phyloP scores from a whole-genome alignment of 2,113 vertebrate species.

The Charadrius vociferus region DNA sequence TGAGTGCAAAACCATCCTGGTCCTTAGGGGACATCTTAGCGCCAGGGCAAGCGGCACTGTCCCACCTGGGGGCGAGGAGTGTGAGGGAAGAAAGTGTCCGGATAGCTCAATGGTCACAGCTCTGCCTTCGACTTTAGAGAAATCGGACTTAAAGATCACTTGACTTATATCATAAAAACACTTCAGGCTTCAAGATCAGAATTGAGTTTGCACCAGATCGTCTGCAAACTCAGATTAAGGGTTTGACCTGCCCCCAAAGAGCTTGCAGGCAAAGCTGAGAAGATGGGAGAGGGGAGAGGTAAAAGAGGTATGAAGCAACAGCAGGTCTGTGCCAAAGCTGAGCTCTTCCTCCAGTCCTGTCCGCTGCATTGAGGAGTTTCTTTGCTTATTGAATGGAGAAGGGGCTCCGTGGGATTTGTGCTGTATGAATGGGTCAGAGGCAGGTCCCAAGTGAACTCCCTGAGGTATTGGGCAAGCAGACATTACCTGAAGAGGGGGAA shows the following conservation, averaged over 20 bases:
- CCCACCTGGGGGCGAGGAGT: neutral
- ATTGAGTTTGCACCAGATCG: neutral
- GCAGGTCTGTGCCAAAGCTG: neutral
- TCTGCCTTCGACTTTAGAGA: neutral
- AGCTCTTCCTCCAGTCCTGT: neutral
- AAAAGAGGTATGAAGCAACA: neutral
- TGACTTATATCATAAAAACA: neutral
- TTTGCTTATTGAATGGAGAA: neutral
- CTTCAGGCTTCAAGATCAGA: neutral
- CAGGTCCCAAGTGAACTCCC: neutral
- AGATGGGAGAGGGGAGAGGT: neutral
- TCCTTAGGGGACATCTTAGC: neutral
- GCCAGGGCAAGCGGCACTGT: neutral
- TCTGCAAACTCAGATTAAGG: neutral
- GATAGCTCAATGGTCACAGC: neutral
- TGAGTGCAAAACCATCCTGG: neutral
- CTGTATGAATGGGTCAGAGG: neutral
- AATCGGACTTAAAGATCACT: neutral
- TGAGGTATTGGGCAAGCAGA: neutral
- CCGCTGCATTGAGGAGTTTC: fast-evolving
- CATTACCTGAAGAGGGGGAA: neutral
- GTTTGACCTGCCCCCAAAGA: neutral
- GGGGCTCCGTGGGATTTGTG: neutral
- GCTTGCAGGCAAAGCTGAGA: neutral
- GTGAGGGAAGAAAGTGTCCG: neutral